A percentile compares a stretch with the other conserved stretches of the same genome.
These are phyloP conservation scores for Entosphenus tridentatus DNA, from an alignment of 2,113 vertebrate species.

Conservation along the genomic window DNA sequence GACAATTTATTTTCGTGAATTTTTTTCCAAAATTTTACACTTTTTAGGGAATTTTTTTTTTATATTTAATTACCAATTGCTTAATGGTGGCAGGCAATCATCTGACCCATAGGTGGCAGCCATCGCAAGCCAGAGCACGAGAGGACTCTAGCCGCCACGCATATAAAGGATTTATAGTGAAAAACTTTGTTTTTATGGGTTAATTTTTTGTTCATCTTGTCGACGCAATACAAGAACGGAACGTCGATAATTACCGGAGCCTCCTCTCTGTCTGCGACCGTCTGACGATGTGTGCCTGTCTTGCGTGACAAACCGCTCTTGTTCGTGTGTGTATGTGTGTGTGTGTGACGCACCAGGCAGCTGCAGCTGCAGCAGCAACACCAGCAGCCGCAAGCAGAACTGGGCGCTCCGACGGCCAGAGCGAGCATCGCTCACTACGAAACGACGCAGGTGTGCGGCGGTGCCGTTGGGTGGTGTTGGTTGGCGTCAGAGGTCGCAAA, in stretches of 20 bases:
- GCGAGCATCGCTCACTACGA: constrained; percentile 39
- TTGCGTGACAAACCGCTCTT: constrained; percentile 13
- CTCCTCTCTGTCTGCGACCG: background rate
- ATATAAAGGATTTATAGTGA: too few species aligned
- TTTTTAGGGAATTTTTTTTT: too few species aligned
- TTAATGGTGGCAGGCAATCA: too few species aligned
- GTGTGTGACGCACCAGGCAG: background rate
- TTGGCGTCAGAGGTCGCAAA: constrained; percentile 12
- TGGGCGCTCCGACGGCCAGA: constrained; percentile 43
- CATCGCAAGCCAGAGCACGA: too few species aligned
- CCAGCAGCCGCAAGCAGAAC: constrained; percentile 35
- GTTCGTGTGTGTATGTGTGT: constrained; percentile 10
- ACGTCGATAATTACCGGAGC: background rate
- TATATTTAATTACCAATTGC: too few species aligned
- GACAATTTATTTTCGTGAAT: too few species aligned
- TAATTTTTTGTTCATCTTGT: too few species aligned
- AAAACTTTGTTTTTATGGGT: too few species aligned
- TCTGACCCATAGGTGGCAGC: too few species aligned
- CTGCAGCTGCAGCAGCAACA: constrained; percentile 35
- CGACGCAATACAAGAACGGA: constrained; percentile 8
- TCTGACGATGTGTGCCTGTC: constrained; percentile 7
- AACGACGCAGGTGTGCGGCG: constrained; percentile 25
- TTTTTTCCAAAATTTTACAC: too few species aligned
- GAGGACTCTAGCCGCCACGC: too few species aligned
- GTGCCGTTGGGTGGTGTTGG: too few species aligned